Evolutionary conservation across 1,140 invertebrate species (phyloP).

Genomic region (Drosophila sulfurigaster): DNA sequence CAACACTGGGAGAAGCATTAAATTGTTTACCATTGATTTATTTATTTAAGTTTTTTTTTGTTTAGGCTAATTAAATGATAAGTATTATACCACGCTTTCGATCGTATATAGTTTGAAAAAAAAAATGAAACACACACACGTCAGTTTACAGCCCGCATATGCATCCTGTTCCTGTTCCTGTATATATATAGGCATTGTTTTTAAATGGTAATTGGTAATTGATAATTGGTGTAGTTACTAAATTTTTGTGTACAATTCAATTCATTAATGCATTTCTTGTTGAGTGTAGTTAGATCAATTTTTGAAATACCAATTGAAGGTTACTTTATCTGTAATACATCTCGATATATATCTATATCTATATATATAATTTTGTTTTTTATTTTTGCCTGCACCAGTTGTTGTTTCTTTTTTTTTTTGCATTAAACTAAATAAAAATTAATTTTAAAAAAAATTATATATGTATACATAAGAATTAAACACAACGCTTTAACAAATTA

Average conservation of each 20-base stretch:
- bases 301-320: slow-evolving; percentile 34
- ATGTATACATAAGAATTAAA: slow-evolving; percentile 25
- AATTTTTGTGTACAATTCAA: slow-evolving; percentile 36
- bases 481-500: slow-evolving; percentile 38
- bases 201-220: slow-evolving; percentile 24
- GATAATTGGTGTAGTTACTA: slow-evolving; percentile 21
- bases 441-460: slow-evolving; percentile 28
- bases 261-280: slow-evolving; percentile 3
- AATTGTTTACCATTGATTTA: slow-evolving; percentile 33
- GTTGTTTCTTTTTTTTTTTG: slow-evolving; percentile 42
- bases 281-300: slow-evolving; percentile 17
- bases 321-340: slow-evolving; percentile 15
- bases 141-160: slow-evolving; percentile 26
- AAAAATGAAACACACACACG: not conserved
- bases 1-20: not conserved
- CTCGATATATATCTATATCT: slow-evolving; percentile 1
- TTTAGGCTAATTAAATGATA: slow-evolving; percentile 73
- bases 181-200: slow-evolving; percentile 33
- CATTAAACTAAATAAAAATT: slow-evolving; percentile 51
- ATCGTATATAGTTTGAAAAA: slow-evolving; percentile 11
- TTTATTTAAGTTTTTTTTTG: slow-evolving; percentile 27
- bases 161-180: slow-evolving; percentile 10
- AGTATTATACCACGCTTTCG: slow-evolving; percentile 47
- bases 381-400: slow-evolving; percentile 77
- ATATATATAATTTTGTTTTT: slow-evolving; percentile 20